Conservation (phyloP, 2,888 invertebrate species). For the Polydesmus complanatus region DNA sequence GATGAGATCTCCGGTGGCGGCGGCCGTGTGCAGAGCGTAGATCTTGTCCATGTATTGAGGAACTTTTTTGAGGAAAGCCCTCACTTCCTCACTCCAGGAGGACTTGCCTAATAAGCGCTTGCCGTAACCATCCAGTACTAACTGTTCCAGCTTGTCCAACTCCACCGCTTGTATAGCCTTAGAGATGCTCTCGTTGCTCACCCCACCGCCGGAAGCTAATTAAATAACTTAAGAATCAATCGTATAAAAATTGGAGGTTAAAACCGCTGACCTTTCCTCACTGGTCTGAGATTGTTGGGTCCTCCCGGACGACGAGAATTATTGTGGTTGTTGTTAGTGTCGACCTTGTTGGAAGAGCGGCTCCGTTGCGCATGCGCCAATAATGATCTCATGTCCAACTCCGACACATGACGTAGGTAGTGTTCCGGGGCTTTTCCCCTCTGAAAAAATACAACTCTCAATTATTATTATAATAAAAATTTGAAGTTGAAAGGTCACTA, state of each 20-base stretch:
- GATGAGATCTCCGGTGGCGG: constrained; percentile 31
- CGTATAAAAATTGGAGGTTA: neutral
- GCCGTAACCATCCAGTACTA: constrained; percentile 27
- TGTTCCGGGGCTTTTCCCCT: constrained; percentile 34
- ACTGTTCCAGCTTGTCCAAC: constrained; percentile 30
- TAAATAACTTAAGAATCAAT: too few relatives aligned
- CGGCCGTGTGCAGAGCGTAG: constrained; percentile 31
- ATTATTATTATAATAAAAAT: neutral
- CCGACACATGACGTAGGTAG: constrained; percentile 40
- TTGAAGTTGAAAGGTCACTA: too few relatives aligned
- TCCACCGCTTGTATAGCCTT: constrained; percentile 31
- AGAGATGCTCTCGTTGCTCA: constrained; percentile 26
- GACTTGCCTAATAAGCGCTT: constrained; percentile 24
- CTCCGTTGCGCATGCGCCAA: constrained; percentile 23
- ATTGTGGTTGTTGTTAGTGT: constrained; percentile 9
- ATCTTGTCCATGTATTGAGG: constrained; percentile 59
- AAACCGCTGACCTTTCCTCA: constrained; percentile 7
- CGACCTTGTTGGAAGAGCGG: constrained; percentile 7
- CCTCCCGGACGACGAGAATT: neutral
- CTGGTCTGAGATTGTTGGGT: constrained; percentile 8
- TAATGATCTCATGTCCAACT: constrained; percentile 58
- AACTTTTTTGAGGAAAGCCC: constrained; percentile 74
- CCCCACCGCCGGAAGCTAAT: constrained; percentile 2
- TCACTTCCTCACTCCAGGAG: constrained; percentile 53
- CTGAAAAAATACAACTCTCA: constrained; percentile 26